Base-by-base conservation (phyloP, 2,113 vertebrate genomes). In the Cygnus buccinator region DNA sequence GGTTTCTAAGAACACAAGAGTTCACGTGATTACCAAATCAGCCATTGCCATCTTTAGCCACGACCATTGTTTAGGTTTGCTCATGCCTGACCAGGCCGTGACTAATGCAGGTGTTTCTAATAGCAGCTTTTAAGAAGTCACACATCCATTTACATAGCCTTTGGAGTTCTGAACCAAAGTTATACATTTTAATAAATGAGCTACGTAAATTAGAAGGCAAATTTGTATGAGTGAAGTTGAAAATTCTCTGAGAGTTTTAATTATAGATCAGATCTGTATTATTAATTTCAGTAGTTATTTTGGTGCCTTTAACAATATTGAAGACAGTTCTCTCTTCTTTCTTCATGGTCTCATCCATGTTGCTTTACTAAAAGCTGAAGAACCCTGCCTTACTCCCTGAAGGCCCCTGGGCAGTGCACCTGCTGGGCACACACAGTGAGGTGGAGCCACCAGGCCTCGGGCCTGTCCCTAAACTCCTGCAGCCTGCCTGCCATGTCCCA, bases 81-180 rank as follows among this genome's bases (percentile, higher is more conserved):
- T 92, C 87, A 11, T 50, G 72, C 82, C 70, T 93, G 52, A 77
- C 91, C 59, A 84, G 62, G 31, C 68, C 73, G n/a, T 54, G 72
- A 72, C 33, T 68, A 57, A n/a, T 29, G 52, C 65, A 80, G 78
- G 59, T 81, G 72, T 92, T 91, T 57, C 41, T 43, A 37, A 65
- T 4, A 74, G 59, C 71, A 85, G 39, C 33, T 85, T 89, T 66
- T 44, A 62, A 68, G 59, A 84, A 35, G 37, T 55, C 29, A 2
- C 20, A 4, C 20, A 26, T 29, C 37, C 0, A 1, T 75, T 84
- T 75, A 41, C 61, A 3, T 1, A 20, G 61, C 11, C 87, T 88
- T 67, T 67, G 72, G 67, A n/a, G 17, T 28, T 55, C 65, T 86
- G 41, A 77, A 50, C n/a, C 50, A 22, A 70, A 88, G 10, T 7